Base-by-base conservation (phyloP, 2,113 vertebrate genomes). In the Neomonachus schauinslandi region DNA sequence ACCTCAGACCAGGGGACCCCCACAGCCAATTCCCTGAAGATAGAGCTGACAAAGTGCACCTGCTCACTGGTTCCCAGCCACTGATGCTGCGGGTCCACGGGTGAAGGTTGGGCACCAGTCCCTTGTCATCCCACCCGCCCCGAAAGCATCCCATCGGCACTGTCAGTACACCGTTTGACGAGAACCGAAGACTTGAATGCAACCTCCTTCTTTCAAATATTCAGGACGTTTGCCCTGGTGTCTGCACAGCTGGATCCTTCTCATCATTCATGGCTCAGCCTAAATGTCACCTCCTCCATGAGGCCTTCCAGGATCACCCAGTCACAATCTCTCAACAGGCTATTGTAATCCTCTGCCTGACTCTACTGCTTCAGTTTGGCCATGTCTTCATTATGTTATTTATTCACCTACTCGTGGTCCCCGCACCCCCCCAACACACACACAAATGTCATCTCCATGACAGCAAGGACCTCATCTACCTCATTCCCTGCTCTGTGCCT, bases 111-210 rank as follows among this genome's bases (percentile, higher is more conserved):
- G 72, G 81, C 33, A 6, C 59, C 71, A 49, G 59, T 9, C 49
- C 21, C 14, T n/a, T 4, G 21, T 24, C 33, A 1, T 28, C 33
- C 39, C 83, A 28, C 63, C 18, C 1, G 10, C 63, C 51, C 61
- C 51, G 24, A 7, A 31, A 10, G 7, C 8, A 55, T 1, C 63
- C 42, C 16, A 0, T 4, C 7, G 5, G 63, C 42, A 2, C 53
- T 5, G 18, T 1, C 82, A 11, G 39, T 26, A 11, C 82, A 15
- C 1, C 15, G 21, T 13, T 15, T 4, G 0, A 2, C 0, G 11
- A 61, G 26, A 51, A n/a, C 7, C 0, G 14, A 71, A 28, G 28
- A 21, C 15, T 2, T 4, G 0, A 57, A 1, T 36, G 57, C 18
- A n/a, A 15, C 39, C 31, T 49, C 81, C 24, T 36, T 33, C 89